These are phyloP conservation scores for Drosophila prolongata DNA, from an alignment of 2,888 invertebrate genomes.

Conservation along the genomic window DNA sequence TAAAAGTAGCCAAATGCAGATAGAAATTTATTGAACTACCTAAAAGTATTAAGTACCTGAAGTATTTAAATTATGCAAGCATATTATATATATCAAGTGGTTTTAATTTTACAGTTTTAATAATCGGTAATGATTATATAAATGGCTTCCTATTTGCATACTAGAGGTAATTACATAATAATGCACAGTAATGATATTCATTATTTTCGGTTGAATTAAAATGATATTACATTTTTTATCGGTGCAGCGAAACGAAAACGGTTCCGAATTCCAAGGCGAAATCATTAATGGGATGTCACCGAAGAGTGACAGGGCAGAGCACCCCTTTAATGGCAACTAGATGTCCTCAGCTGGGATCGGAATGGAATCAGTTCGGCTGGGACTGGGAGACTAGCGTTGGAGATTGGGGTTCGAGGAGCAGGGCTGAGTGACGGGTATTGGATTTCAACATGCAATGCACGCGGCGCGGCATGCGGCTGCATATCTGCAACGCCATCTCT, in stretches of 20 bases:
- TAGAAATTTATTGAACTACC: too few relatives aligned
- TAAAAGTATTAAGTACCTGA: too few relatives aligned
- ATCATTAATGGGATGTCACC: slow-evolving; percentile 78
- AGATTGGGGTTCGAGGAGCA: slow-evolving; percentile 11
- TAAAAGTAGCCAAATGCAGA: too few relatives aligned
- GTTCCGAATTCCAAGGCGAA: slow-evolving; percentile 63
- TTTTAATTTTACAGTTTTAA: too few relatives aligned
- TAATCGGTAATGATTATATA: too few relatives aligned
- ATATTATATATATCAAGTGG: too few relatives aligned
- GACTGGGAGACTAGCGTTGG: slow-evolving; percentile 1
- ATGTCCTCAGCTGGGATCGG: slow-evolving; percentile 48
- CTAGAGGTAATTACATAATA: too few relatives aligned
- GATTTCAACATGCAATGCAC: slow-evolving; percentile 74
- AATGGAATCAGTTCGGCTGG: slow-evolving; percentile 21
- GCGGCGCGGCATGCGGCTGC: slow-evolving; percentile 68
- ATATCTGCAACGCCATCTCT: slow-evolving; percentile 78
- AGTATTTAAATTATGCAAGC: too few relatives aligned
- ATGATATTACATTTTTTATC: not conserved
- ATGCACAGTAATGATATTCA: too few relatives aligned
- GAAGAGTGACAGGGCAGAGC: slow-evolving; percentile 21
- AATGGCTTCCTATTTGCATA: too few relatives aligned
- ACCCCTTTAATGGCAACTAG: slow-evolving; percentile 74
- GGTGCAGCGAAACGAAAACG: slow-evolving; percentile 28
- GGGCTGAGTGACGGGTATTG: slow-evolving; percentile 71
- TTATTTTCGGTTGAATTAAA: too few relatives aligned